Conservation (phyloP, 1,140 invertebrate species). For the Hyphantria cunea region DNA sequence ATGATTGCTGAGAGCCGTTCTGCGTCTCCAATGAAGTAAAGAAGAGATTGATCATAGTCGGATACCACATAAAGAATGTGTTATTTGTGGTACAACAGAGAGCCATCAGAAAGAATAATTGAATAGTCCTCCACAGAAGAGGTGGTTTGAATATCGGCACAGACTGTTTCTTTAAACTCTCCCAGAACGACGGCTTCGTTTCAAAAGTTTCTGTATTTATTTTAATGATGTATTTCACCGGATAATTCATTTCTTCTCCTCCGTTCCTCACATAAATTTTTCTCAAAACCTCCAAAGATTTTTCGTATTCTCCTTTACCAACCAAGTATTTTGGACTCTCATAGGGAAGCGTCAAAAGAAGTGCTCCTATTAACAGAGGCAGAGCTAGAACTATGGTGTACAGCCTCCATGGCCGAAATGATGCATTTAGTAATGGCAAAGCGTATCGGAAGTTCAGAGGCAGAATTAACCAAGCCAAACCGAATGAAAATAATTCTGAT, state of each 20-base stretch:
- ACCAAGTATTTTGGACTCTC: constrained; percentile 86
- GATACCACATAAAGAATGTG: constrained; percentile 51
- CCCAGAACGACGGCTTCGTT: no score
- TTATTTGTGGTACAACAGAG: constrained; percentile 46
- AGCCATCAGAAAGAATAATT: constrained; percentile 45
- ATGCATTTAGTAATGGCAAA: constrained; percentile 52
- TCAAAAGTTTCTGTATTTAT: no score
- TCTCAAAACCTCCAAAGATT: constrained; percentile 79
- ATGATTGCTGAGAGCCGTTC: constrained; percentile 20
- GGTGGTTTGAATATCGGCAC: constrained; percentile 46
- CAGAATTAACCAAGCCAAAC: constrained; percentile 43
- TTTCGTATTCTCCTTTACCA: constrained; percentile 70
- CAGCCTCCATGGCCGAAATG: constrained; percentile 84
- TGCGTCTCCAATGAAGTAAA: constrained; percentile 40
- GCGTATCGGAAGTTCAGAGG: constrained; percentile 56
- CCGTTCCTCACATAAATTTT: constrained; percentile 79
- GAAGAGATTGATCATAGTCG: constrained; percentile 50
- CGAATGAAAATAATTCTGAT: constrained; percentile 30
- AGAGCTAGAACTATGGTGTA: constrained; percentile 83
- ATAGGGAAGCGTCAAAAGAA: constrained; percentile 82
- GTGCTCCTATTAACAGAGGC: constrained; percentile 82
- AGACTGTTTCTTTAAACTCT: constrained; percentile 36
- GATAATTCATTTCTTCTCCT: constrained; percentile 54
- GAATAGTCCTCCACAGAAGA: constrained; percentile 40
- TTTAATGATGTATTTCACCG: no score